Evolutionary conservation across 2,888 invertebrate genomes (phyloP).

Genomic region (Adelphocoris suturalis): DNA sequence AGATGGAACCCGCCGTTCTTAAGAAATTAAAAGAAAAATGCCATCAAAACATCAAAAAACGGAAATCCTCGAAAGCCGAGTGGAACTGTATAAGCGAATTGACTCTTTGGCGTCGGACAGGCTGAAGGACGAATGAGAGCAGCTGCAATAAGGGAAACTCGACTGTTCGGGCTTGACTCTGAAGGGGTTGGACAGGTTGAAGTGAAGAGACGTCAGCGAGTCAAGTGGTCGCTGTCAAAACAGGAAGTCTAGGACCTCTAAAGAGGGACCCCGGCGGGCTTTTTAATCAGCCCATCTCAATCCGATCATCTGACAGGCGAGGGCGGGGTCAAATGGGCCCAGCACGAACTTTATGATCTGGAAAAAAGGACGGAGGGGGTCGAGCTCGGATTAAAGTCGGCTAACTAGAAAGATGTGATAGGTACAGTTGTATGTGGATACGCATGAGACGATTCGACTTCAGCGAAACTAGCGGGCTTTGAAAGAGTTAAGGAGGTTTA

Average conservation of each 20-base stretch:
- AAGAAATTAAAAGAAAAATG: not conserved
- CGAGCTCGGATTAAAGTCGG: not conserved
- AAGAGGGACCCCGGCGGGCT: not conserved
- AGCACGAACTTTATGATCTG: constrained; percentile 17
- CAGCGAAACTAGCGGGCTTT: no score
- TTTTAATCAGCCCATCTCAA: constrained; percentile 50
- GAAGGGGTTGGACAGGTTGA: constrained; percentile 36
- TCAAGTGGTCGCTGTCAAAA: constrained; percentile 49
- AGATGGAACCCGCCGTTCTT: not conserved
- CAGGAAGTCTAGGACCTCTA: constrained; percentile 22
- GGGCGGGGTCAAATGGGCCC: constrained; percentile 1
- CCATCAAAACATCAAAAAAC: not conserved
- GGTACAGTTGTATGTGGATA: no score
- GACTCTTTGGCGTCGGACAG: not conserved
- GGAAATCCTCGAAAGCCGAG: not conserved
- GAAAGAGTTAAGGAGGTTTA: no score
- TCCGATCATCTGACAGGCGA: constrained; percentile 49
- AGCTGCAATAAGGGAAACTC: constrained; percentile 27
- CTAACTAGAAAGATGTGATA: not conserved
- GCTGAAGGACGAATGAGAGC: not conserved
- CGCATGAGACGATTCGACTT: no score
- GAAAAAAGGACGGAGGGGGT: not conserved
- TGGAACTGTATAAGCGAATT: not conserved
- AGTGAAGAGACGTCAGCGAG: constrained; percentile 40
- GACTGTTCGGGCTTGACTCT: not conserved